Base-by-base conservation (phyloP, 2,888 invertebrate genomes). In the Cheilosia pagana region DNA sequence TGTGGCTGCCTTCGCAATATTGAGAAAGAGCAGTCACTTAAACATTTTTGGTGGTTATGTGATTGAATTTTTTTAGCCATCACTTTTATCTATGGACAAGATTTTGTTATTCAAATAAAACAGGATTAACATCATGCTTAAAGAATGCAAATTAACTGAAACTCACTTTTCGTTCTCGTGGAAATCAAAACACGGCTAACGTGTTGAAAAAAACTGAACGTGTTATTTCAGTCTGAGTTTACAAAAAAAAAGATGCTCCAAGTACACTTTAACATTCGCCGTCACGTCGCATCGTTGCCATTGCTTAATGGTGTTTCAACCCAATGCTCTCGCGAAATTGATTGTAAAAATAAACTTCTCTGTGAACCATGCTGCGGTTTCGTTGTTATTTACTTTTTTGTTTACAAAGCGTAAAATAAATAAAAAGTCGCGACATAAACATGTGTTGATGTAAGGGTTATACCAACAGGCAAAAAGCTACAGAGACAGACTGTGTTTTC, bases 241-340 rank as follows among this genome's bases (percentile, higher is more conserved):
- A 12, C 4, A 50, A 14, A 25, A 4, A 23, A 23, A 50, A 50
- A 50, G 14, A 50, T n/a, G 3, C 23, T 50, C 1, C 10, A 50
- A 25, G 14, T 50, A 10, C 14, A 35, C 12, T 35, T 35, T 0
- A 23, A 50, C 60, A 28, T 60, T 8, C 43, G 10, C 60, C 28
- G 16, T 45, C 43, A 60, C 28, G 25, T 60, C 43, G 23, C 43
- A 43, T 43, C 43, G 43, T 60, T 60, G 43, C 12, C 28, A 60
- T 43, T 60, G 43, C 16, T 45, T 28, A 60, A 60, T 45, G 60
- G 43, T 21, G 28, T 28, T 60, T 28, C 1, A 48, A 45, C 60
- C 45, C 60, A 43, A 25, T 25, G 43, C 60, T 23, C 28, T 60
- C 12, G 16, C 12, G 16, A 43, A 60, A 28, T 45, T 60, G 60